phyloP scores from a whole-genome alignment of 2,113 vertebrate genomes.

The Thalassoma bifasciatum region DNA sequence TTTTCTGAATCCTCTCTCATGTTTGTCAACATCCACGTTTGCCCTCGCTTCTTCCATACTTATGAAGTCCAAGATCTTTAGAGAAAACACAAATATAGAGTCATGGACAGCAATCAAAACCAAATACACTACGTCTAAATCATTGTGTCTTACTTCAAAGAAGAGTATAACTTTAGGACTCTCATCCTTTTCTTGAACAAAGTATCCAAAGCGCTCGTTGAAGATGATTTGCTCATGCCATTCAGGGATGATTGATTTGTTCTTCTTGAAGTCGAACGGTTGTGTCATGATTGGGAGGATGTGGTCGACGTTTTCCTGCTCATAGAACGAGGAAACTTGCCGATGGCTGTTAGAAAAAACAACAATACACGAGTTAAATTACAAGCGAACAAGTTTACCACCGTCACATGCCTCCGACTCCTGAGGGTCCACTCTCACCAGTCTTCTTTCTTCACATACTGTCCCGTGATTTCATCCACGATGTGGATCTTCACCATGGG shows the following conservation, averaged over 20 bases:
- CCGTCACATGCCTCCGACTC: not conserved
- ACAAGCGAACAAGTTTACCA: not conserved
- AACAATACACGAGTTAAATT: not conserved
- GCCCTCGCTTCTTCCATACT: constrained; percentile 87
- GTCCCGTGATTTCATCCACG: constrained; percentile 89
- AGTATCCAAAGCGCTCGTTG: constrained; percentile 91
- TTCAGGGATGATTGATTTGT: constrained; percentile 90
- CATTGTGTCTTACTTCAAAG: constrained; percentile 88
- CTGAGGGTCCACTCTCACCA: constrained; percentile 81
- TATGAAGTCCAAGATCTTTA: constrained; percentile 93
- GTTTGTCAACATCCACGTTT: constrained; percentile 79
- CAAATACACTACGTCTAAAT: not conserved
- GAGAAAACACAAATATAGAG: constrained; percentile 39
- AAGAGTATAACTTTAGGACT: constrained; percentile 89
- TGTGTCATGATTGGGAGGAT: constrained; percentile 93
- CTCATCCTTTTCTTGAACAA: constrained; percentile 85
- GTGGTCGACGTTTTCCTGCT: constrained; percentile 87
- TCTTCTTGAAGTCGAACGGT: constrained; percentile 92
- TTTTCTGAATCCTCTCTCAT: constrained; percentile 88
- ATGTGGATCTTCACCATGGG: constrained; percentile 96
- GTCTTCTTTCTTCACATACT: constrained; percentile 92
- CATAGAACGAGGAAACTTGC: constrained; percentile 88
- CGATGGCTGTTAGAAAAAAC: constrained; percentile 80
- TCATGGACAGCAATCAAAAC: not conserved
- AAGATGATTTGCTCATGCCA: constrained; percentile 98